These are phyloP conservation scores for Rhynchopsitta pachyrhyncha DNA, from an alignment of 2,113 vertebrate species.

Conservation along the genomic window DNA sequence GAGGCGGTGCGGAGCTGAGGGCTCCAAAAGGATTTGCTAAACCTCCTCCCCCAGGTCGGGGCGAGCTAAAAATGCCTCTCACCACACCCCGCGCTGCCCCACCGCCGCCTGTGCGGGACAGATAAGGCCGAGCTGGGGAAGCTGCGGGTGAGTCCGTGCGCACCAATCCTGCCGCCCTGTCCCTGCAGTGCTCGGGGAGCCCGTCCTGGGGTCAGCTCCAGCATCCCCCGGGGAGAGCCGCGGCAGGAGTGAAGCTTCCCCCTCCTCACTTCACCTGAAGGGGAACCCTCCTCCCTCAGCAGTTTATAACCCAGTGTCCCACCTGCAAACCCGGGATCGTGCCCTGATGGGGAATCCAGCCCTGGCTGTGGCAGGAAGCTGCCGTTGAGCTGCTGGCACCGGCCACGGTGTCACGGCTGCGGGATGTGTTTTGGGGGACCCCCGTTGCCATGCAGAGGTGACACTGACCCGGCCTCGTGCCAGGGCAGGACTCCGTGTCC, in stretches of 20 bases:
- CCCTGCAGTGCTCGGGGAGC: neutral
- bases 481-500: neutral
- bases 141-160: neutral
- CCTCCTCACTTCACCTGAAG: neutral
- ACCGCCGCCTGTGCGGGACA: neutral
- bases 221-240: neutral
- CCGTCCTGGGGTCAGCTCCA: neutral
- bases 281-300: neutral
- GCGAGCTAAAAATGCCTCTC: neutral
- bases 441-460: neutral
- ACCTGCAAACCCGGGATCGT: neutral
- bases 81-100: neutral
- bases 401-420: accelerated
- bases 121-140: conserved; percentile 16
- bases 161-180: neutral
- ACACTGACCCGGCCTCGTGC: neutral
- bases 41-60: neutral
- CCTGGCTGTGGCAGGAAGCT: accelerated
- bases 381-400: accelerated
- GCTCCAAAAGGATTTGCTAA: conserved; percentile 31
- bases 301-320: neutral
- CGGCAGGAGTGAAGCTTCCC: neutral
- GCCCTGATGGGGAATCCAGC: neutral
- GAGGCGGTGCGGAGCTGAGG: neutral
- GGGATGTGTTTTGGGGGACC: neutral